Evolutionary conservation across 2,113 vertebrate genomes (phyloP), one percentile per base, ranked within the genome.

Genomic region (Gadus chalcogrammus): DNA sequence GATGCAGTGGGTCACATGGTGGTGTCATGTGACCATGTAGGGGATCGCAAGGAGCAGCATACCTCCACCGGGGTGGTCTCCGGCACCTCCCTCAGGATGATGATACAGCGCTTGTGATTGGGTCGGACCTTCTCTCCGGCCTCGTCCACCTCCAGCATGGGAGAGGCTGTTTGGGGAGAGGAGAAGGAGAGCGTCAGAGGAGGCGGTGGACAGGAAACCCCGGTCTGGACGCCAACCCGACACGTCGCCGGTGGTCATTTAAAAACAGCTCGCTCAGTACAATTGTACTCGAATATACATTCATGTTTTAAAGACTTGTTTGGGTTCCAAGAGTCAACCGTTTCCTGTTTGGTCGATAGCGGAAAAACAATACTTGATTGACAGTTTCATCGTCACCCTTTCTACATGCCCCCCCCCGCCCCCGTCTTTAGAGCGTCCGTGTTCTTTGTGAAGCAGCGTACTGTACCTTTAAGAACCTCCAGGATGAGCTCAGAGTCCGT

Each of bases 31-130:
- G 24, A 24, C 24, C 24, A 24, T 24, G 24, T 24, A 24, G 24
- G 24, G 24, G 24, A 3, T 24, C 24, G 2, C 24, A 24, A 24
- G 18, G 15, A 15, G 15, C 56, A 58, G 81, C 31, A 3, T 91
- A 99, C 97, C 95, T 99, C 95, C 69, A 98, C 88, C 42, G 97
- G 97, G 0, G 97, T 98, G 0, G 94, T 96, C 79, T 99, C 96
- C 0, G 97, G 94, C 79, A 99, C 96, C 88, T 99, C 97, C 73
- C 97, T 93, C 75, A 99, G 91, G 76, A 99, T 99, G 78, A 99
- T 94, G 73, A 99, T 97, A 70, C 96, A 99, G 69, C 97, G 92
- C 42, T 97, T 99, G 90, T 98, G 96, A 90, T 98, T 99, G 73
- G 97, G 97, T 75, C 97, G 92, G 64, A 98, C 97, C 75, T 96